Evolutionary conservation across 2,888 invertebrate genomes (phyloP).

Genomic region (Himalopsyche japonica): DNA sequence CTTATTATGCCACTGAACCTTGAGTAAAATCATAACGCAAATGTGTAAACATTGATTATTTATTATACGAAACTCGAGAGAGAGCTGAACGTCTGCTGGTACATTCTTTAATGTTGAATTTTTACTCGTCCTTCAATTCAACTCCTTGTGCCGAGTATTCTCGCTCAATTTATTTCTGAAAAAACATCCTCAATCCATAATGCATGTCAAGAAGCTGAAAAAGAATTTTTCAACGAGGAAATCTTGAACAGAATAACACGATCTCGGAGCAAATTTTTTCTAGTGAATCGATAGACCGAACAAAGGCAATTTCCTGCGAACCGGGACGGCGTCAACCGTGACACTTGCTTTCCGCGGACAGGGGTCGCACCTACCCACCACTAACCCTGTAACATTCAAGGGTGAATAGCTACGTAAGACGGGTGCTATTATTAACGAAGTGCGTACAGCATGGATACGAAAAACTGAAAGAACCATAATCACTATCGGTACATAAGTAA

Average conservation of each 20-base stretch:
- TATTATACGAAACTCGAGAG: too few species aligned
- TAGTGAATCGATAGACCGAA: constrained; percentile 24
- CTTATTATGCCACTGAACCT: too few species aligned
- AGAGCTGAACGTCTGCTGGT: too few species aligned
- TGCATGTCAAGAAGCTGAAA: neutral
- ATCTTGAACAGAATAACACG: neutral
- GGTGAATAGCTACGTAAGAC: neutral
- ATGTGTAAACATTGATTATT: too few species aligned
- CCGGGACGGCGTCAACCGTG: neutral
- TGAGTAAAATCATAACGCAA: too few species aligned
- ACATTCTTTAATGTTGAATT: too few species aligned
- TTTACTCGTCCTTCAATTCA: too few species aligned
- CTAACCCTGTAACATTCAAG: neutral
- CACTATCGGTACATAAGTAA: too few species aligned
- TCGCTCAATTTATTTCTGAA: neutral
- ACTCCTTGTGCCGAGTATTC: neutral
- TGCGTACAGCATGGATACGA: too few species aligned
- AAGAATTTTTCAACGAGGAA: neutral
- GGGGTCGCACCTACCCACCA: neutral
- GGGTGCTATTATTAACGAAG: neutral
- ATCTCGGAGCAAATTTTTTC: neutral
- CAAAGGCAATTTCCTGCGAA: constrained; percentile 28
- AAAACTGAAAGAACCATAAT: too few species aligned
- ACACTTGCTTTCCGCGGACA: neutral
- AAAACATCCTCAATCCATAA: neutral